Percentiles rank a stretch among this genome's conserved stretches.
These are phyloP conservation scores for Allacma fusca DNA, from an alignment of 2,888 invertebrate genomes.

Conservation along the genomic window DNA sequence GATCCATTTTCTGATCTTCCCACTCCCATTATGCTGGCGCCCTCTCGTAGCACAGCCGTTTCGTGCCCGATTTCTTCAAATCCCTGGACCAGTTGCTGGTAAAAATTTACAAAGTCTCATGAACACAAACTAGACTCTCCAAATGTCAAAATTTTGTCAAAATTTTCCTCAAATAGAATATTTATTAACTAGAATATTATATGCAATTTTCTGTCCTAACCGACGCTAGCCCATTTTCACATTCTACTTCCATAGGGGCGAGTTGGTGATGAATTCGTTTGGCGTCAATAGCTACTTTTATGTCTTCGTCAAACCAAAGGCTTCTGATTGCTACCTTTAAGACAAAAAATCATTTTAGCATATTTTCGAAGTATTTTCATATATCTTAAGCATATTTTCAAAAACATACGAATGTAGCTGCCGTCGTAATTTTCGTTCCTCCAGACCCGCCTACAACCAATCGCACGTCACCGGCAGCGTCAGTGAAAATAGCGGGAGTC, in stretches of 20 bases:
- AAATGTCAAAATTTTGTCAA: no score
- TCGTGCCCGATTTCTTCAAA: conserved; percentile 71
- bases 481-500: conserved; percentile 81
- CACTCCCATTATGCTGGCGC: conserved; percentile 76
- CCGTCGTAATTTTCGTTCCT: conserved; percentile 69
- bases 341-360: conserved; percentile 29
- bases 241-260: conserved; percentile 71
- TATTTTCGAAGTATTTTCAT: no score
- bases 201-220: no score
- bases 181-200: no score
- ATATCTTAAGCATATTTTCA: no score
- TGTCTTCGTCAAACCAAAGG: conserved; percentile 78
- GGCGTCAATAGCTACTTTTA: conserved; percentile 82
- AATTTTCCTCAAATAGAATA: no score
- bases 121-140: no score
- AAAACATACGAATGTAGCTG: conserved; percentile 64
- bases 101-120: no score
- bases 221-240: conserved; percentile 55
- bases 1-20: neutral
- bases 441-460: conserved; percentile 69
- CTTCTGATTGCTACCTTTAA: conserved; percentile 74
- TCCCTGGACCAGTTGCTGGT: no score
- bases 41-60: conserved; percentile 70
- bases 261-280: conserved; percentile 86
- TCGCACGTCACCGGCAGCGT: conserved; percentile 65